Evolutionary conservation across 2,113 vertebrate species (phyloP), one percentile per base, ranked within the genome.

Genomic region (Mugil cephalus): DNA sequence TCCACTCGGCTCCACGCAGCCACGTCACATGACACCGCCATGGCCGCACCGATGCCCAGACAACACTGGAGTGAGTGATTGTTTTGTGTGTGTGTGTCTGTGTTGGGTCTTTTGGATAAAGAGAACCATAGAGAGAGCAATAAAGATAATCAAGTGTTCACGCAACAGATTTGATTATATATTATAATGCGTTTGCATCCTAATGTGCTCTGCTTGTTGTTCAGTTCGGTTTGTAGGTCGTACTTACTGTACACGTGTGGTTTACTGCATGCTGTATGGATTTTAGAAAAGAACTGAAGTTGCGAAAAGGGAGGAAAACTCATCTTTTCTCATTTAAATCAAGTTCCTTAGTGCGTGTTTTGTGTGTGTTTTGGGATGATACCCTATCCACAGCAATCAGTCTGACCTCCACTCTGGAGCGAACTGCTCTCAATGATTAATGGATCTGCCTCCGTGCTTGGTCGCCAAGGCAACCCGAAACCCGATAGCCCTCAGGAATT

Each of bases 351-450:
- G 95, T 94, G 21, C 30, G 42, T 24, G 13, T 42, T 55, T 17
- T 59, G 43, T 59, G 53, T 58, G 77, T 78, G 81, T 85, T 81
- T 90, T 90, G 91, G 95, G 96, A 98, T 98, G 97, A 99, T 97
- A 99, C 97, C 95, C 95, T 96, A 99, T 98, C 96, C 96, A 95
- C 96, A 95, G 96, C 97, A 99, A 98, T 99, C 97, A 99, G 97
- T 96, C 97, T 98, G 97, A 98, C 97, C 97, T 98, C 97, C 96
- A 96, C 96, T 97, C 95, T 95, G 86, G 84, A 91, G 91, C 82
- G 92, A 96, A 91, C 93, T 92, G 95, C 96, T 97, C 96, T 99
- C 97, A 98, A 99, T 99, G 98, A 99, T 99, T 99, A 98, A 99
- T 98, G 97, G 97, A 98, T 96, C 96, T 96, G 96, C 97, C 97